Evolutionary conservation across 2,888 invertebrate genomes (phyloP), one percentile per base, ranked within the genome.

Genomic region (Argyresthia goedartella): DNA sequence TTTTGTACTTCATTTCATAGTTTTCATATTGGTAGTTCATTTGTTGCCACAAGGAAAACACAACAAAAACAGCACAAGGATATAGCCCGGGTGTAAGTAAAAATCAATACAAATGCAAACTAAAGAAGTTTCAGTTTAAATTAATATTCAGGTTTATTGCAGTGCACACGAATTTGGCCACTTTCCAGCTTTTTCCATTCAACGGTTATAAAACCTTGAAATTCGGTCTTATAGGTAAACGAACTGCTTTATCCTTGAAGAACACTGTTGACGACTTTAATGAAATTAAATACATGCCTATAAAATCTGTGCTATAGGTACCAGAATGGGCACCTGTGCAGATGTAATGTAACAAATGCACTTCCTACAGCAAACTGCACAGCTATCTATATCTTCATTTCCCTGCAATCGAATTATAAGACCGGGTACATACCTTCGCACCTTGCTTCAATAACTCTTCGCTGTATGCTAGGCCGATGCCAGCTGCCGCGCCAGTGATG

Each of bases 401-500:
- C 25, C 6, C 25, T 25, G 25, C 25, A 25, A 25, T n/a, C n/a
- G n/a, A n/a, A n/a, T 25, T 25, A 25, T 6, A 25, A 6, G 25
- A 25, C 25, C 25, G 25, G 25, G 25, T 25, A 39, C 48, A 76
- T 79, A 93, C 93, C 89, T 92, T 93, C 33, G 91, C 92, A 60
- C 93, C 93, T 64, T 91, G 90, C 65, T 90, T 90, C 55, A 93
- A 82, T 47, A 93, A 70, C 66, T 93, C 92, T 61, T 91, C 90
- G 63, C 90, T 90, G 65, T 91, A 92, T n/a, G 91, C 90, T 55
- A 90, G 87, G 1, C 93, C 93, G 60, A 93, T 90, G 53, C 93
- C 93, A 50, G 91, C 90, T 13, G 92, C 92, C 49, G 91, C 93
- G 36, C 93, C 93, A 33, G 93, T 93, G 53, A 93, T 89, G 56